Conservation (phyloP, 2,113 vertebrate species). For the Fregata magnificens region DNA sequence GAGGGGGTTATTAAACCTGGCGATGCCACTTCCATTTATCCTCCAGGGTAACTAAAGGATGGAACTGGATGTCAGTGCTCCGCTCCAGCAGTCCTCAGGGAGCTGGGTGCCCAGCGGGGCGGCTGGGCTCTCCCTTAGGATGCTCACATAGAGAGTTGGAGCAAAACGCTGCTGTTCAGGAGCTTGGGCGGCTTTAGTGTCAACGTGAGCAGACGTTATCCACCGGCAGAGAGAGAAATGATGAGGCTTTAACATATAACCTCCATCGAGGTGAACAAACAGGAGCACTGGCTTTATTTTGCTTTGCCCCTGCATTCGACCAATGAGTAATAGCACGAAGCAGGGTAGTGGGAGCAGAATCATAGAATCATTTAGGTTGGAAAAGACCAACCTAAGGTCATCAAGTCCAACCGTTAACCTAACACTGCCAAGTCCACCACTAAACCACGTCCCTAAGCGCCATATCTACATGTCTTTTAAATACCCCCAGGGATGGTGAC, state of each 20-base stretch:
- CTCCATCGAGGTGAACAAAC: background rate
- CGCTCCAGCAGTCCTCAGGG: background rate
- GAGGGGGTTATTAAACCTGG: slow-evolving; percentile 17
- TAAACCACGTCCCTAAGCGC: background rate
- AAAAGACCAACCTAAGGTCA: background rate
- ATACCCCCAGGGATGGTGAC: background rate
- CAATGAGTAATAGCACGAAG: background rate
- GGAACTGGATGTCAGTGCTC: background rate
- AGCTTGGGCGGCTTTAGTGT: background rate
- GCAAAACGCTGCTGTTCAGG: background rate
- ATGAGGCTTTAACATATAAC: background rate
- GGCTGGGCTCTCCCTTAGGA: background rate
- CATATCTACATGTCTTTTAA: background rate
- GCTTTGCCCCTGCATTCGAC: background rate
- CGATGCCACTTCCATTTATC: background rate
- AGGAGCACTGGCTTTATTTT: background rate
- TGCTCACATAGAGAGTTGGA: background rate
- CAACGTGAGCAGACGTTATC: fast-evolving
- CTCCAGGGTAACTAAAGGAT: background rate
- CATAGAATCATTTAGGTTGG: background rate
- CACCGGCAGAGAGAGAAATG: background rate
- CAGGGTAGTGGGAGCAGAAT: background rate
- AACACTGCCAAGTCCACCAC: background rate
- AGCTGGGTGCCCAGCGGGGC: fast-evolving
- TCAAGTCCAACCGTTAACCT: background rate